Percentiles rank a stretch among this genome's conserved stretches.
Evolutionary conservation across 2,888 invertebrate genomes (phyloP).

Genomic region (Metacarcinus magister): DNA sequence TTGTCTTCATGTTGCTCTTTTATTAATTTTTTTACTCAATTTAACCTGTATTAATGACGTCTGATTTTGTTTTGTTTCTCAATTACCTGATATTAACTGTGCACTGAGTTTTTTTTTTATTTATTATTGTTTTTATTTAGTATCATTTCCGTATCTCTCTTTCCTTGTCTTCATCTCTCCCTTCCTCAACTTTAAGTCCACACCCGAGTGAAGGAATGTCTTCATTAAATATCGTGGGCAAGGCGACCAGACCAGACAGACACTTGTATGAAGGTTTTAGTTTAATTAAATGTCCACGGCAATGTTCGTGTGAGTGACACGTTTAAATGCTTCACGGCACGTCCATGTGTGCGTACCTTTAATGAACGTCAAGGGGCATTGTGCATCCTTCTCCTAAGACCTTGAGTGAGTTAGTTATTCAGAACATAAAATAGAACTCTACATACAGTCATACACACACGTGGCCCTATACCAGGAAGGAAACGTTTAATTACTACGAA

Average conservation of each 20-base stretch:
- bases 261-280: background rate
- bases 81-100: too few relatives aligned
- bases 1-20: background rate
- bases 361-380: background rate
- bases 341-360: background rate
- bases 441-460: too few relatives aligned
- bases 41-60: background rate
- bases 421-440: too few relatives aligned
- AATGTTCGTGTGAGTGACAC: background rate
- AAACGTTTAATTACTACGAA: too few relatives aligned
- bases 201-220: background rate
- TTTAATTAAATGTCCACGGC: slow-evolving; percentile 27
- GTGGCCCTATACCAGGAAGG: too few relatives aligned
- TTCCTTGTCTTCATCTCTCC: background rate
- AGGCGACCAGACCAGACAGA: background rate
- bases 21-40: background rate
- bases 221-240: slow-evolving; percentile 27
- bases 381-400: background rate
- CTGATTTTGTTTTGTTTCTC: too few relatives aligned
- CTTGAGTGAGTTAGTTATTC: too few relatives aligned
- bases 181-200: background rate
- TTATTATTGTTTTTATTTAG: background rate
- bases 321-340: background rate
- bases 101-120: background rate
- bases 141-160: background rate